These are phyloP conservation scores for Dendroctonus valens DNA, from an alignment of 1,140 invertebrate genomes.

Conservation along the genomic window DNA sequence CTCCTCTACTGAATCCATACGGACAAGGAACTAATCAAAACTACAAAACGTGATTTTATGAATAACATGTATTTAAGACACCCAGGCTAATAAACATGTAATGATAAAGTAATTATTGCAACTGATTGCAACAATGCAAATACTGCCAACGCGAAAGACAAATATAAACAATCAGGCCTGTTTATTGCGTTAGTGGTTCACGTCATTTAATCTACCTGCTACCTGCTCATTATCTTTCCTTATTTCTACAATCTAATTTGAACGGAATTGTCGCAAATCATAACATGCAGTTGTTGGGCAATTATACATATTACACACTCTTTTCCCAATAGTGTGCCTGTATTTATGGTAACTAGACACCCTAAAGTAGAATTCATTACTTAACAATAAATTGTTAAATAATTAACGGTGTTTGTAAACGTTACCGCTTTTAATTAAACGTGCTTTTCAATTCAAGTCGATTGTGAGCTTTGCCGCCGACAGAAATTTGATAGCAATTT, in stretches of 20 bases:
- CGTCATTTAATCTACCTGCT: neutral
- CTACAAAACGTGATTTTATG: neutral
- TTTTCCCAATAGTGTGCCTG: neutral
- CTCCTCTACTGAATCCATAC: too few species aligned
- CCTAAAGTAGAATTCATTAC: too few species aligned
- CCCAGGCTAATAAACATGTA: neutral
- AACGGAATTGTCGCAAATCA: slow-evolving; percentile 11
- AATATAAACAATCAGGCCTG: neutral
- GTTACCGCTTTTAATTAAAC: too few species aligned
- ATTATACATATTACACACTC: slow-evolving; percentile 3
- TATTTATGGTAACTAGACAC: too few species aligned
- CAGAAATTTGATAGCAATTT: too few species aligned
- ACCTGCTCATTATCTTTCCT: slow-evolving; percentile 4
- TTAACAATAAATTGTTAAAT: too few species aligned
- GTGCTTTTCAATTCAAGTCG: too few species aligned
- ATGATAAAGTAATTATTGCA: neutral
- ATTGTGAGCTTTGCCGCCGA: too few species aligned
- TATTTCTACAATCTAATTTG: slow-evolving; percentile 15
- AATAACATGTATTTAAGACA: neutral
- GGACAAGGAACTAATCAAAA: too few species aligned
- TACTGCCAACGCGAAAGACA: neutral
- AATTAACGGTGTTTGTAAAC: too few species aligned
- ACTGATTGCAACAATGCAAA: neutral
- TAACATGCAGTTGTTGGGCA: slow-evolving; percentile 2
- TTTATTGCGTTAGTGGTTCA: neutral